A percentile compares a stretch with the other conserved stretches of the same genome.
phyloP scores from a whole-genome alignment of 1,140 invertebrate genomes.

The Metaphire vulgaris region DNA sequence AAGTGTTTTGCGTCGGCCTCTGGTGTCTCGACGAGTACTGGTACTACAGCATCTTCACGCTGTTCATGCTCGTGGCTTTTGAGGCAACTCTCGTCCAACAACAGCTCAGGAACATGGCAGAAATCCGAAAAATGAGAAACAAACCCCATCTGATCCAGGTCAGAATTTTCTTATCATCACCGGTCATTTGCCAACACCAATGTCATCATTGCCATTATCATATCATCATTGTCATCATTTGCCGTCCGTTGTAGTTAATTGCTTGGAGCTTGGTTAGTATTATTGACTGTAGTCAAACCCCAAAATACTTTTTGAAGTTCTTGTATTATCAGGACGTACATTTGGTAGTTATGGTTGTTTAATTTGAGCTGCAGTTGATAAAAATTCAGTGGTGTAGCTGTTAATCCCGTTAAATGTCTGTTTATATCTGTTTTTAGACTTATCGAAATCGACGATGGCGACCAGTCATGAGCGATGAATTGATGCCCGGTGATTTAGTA shows the following conservation, averaged over 20 bases:
- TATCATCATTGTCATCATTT: too few relatives aligned
- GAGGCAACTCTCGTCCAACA: constrained; percentile 98
- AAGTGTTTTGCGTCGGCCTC: constrained; percentile 91
- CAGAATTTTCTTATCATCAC: constrained; percentile 24
- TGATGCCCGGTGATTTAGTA: constrained; percentile 93
- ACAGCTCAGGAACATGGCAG: constrained; percentile 95
- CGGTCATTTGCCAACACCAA: too few relatives aligned
- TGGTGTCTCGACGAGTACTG: constrained; percentile 92
- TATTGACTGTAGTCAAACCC: too few relatives aligned
- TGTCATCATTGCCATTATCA: too few relatives aligned
- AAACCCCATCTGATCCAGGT: constrained; percentile 85
- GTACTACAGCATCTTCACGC: constrained; percentile 94
- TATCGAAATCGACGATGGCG: constrained; percentile 91
- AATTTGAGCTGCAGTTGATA: too few relatives aligned
- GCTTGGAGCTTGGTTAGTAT: too few relatives aligned
- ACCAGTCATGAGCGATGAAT: constrained; percentile 72
- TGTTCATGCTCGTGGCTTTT: constrained; percentile 94
- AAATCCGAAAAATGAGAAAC: constrained; percentile 99
- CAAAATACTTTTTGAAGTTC: neutral
- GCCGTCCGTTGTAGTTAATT: too few relatives aligned
- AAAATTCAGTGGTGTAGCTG: too few relatives aligned
- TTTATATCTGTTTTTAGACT: constrained; percentile 64
- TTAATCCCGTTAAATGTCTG: too few relatives aligned
- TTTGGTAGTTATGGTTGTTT: too few relatives aligned
- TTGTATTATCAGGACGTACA: neutral